These are phyloP conservation scores for Athalia circularis DNA, from an alignment of 2,888 invertebrate species.

Conservation along the genomic window DNA sequence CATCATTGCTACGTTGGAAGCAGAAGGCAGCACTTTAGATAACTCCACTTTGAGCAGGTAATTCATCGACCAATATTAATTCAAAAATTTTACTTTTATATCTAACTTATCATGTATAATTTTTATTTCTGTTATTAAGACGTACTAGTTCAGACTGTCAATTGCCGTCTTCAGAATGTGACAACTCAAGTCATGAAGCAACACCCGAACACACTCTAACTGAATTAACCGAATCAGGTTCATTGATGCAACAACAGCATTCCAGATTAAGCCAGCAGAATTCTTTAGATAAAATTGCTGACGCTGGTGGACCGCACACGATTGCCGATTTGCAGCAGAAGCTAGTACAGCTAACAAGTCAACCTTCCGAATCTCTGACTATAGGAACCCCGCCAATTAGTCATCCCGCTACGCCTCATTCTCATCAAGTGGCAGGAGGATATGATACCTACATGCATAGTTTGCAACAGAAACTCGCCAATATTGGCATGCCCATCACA, in stretches of 20 bases:
- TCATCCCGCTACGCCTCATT: slow-evolving; percentile 81
- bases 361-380: slow-evolving; percentile 72
- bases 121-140: slow-evolving; percentile 52
- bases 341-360: slow-evolving; percentile 76
- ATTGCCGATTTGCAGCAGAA: slow-evolving; percentile 79
- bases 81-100: not conserved
- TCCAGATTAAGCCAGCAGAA: slow-evolving; percentile 71
- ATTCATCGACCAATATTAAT: not conserved
- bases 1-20: slow-evolving; percentile 60
- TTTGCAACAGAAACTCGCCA: slow-evolving; percentile 82
- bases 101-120: not conserved
- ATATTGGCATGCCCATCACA: slow-evolving; percentile 68
- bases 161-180: slow-evolving; percentile 66
- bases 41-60: slow-evolving; percentile 62
- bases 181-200: slow-evolving; percentile 69
- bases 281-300: slow-evolving; percentile 66
- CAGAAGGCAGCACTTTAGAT: slow-evolving; percentile 41
- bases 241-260: slow-evolving; percentile 59
- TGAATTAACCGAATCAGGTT: slow-evolving; percentile 61
- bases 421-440: slow-evolving; percentile 75
- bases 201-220: slow-evolving; percentile 70
- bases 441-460: slow-evolving; percentile 83
- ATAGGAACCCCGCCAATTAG: slow-evolving; percentile 76
- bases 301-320: slow-evolving; percentile 71
- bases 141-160: slow-evolving; percentile 69